Evolutionary conservation across 2,797 vertebrate genomes (phyloP).

Genomic region (Crocidura indochinensis): DNA sequence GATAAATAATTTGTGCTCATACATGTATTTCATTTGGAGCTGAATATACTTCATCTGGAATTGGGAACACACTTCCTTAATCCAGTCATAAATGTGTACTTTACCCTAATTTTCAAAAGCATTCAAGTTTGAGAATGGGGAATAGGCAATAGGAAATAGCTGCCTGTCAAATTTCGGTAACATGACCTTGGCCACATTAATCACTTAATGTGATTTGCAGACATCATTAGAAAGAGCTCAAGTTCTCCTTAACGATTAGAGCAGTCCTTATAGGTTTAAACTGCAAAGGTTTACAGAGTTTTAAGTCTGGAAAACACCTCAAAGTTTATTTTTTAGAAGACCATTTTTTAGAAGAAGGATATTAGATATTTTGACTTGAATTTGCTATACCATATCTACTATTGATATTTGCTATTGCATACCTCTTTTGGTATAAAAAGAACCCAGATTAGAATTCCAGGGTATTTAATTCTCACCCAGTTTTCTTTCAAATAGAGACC

Average conservation of each 20-base stretch:
- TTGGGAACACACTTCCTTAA: slow-evolving; percentile 36
- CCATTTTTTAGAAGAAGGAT: too few species aligned
- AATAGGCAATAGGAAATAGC: background rate
- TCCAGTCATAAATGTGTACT: background rate
- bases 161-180: background rate
- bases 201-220: slow-evolving; percentile 19
- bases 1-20: background rate
- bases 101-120: slow-evolving; percentile 39
- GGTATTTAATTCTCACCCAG: background rate
- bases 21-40: slow-evolving; percentile 1
- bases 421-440: background rate
- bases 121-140: background rate
- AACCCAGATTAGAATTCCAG: background rate
- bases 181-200: background rate
- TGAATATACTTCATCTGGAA: slow-evolving; percentile 6
- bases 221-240: background rate
- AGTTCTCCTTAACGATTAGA: background rate
- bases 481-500: background rate
- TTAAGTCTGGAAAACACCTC: slow-evolving; percentile 44
- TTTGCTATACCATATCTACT: too few species aligned
- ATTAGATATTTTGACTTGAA: background rate
- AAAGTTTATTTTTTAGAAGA: slow-evolving; percentile 9
- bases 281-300: slow-evolving; percentile 15
- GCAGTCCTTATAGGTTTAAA: too few species aligned
- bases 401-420: too few species aligned